phyloP scores from a whole-genome alignment of 2,888 invertebrate species.

The Diachrysia chrysitis region DNA sequence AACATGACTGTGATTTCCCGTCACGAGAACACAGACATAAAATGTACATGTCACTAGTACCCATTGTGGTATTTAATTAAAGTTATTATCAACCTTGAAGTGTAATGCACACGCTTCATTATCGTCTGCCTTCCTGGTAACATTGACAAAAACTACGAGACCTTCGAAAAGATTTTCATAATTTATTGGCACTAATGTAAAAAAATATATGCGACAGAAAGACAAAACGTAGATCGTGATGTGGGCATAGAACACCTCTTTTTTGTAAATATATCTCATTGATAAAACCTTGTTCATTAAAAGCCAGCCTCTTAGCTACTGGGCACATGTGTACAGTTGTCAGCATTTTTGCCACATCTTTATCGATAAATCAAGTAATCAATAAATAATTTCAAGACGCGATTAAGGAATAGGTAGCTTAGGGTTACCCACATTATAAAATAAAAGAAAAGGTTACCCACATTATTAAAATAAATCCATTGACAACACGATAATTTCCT shows the following conservation, averaged over 20 bases:
- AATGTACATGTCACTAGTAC: constrained; percentile 2
- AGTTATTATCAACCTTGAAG: not conserved
- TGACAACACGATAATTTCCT: no score
- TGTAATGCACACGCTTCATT: not conserved
- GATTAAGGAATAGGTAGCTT: no score
- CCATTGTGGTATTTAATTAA: constrained; percentile 3
- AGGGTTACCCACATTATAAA: no score
- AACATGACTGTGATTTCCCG: not conserved
- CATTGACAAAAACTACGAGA: not conserved
- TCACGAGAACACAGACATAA: not conserved
- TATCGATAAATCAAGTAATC: no score
- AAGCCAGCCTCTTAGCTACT: not conserved
- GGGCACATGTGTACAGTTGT: not conserved
- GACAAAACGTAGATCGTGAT: not conserved
- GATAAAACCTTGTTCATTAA: no score
- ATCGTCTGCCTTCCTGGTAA: not conserved
- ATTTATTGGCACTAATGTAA: not conserved
- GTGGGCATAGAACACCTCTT: not conserved
- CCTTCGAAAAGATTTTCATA: constrained; percentile 5
- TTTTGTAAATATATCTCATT: no score
- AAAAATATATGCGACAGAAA: not conserved
- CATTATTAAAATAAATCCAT: no score
- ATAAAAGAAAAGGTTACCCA: no score
- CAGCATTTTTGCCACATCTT: not conserved
- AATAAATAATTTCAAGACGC: no score